A percentile compares a stretch with the other conserved stretches of the same genome.
Evolutionary conservation across 2,113 vertebrate species (phyloP).

Genomic region (Cebus imitator): DNA sequence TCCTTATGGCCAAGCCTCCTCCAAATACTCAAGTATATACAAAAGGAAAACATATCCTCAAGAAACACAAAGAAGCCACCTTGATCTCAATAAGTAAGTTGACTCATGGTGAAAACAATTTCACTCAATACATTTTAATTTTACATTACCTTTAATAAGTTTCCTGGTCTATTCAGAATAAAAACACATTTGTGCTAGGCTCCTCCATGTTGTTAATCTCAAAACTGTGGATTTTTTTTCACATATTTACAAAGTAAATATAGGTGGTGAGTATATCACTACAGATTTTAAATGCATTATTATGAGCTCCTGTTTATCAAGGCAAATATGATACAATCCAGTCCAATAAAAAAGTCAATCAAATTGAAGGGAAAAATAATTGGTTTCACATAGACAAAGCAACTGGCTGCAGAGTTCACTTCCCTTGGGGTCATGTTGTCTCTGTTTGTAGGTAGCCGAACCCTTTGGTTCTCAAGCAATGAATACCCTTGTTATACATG

Average conservation of each 20-base stretch:
- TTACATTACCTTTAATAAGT: neutral
- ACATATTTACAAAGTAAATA: constrained; percentile 22
- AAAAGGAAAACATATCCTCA: neutral
- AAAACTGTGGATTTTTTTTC: neutral
- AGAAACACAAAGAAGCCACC: neutral
- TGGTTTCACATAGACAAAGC: neutral
- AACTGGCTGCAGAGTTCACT: neutral
- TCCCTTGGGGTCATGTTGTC: neutral
- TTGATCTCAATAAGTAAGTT: neutral
- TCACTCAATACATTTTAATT: neutral
- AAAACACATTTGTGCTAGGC: neutral
- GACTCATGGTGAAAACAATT: neutral
- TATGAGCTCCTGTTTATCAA: neutral
- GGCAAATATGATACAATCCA: neutral
- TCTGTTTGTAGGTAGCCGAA: neutral
- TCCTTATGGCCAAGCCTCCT: neutral
- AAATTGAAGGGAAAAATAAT: neutral
- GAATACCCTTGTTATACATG: neutral
- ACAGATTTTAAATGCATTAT: neutral
- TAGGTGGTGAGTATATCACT: neutral
- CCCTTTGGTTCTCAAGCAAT: neutral
- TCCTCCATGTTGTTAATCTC: neutral
- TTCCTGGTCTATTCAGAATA: neutral
- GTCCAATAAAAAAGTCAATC: neutral
- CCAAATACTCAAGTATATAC: neutral